Conservation (phyloP, 2,113 vertebrate species). For the Columbina picui region DNA sequence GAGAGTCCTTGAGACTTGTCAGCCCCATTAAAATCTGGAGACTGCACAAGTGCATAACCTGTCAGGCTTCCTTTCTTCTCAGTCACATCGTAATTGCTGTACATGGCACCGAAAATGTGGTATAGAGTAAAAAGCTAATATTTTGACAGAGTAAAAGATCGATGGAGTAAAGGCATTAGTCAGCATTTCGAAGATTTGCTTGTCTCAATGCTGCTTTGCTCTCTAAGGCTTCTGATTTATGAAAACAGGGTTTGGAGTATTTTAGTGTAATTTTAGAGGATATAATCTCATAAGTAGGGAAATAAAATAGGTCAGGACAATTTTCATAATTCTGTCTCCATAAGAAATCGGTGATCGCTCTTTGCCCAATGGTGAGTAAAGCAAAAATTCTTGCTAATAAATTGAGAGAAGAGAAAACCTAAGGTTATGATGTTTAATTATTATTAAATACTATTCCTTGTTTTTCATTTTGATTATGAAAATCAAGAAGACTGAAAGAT, state of each 20-base stretch:
- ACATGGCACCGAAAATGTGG: not conserved
- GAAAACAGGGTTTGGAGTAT: not conserved
- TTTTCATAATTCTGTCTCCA: not conserved
- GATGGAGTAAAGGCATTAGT: not conserved
- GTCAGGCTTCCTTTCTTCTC: not conserved
- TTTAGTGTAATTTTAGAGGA: not conserved
- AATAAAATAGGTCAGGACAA: not conserved
- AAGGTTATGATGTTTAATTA: not conserved
- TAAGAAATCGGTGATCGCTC: not conserved
- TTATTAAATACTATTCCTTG: not conserved
- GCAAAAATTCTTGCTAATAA: not conserved
- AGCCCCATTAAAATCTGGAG: not conserved
- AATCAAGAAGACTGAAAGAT: not conserved
- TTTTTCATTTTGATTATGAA: not conserved
- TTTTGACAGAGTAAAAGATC: not conserved
- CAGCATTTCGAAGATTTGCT: not conserved
- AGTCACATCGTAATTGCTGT: not conserved
- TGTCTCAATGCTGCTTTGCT: not conserved
- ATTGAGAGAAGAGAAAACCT: not conserved
- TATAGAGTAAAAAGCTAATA: not conserved
- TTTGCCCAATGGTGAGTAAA: not conserved
- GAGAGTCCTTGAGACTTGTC: not conserved
- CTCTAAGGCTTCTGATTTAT: not conserved
- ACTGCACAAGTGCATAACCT: not conserved
- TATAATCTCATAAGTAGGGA: not conserved